Evolutionary conservation across 2,888 invertebrate species (phyloP).

Genomic region (Dryadula phaetusa): DNA sequence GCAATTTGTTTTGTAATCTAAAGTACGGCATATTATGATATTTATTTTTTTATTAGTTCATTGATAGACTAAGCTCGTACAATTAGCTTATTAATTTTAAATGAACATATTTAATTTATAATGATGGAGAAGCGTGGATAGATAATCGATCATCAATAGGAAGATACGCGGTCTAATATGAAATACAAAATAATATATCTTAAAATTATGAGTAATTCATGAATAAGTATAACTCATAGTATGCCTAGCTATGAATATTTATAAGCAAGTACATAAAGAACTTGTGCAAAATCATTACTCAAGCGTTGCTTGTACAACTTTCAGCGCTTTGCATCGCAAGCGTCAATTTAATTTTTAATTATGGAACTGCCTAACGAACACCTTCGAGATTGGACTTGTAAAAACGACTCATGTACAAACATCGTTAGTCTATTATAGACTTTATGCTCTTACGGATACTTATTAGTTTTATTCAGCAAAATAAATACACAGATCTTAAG

Average conservation of each 20-base stretch:
- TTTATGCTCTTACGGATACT: constrained; percentile 46
- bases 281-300: constrained; percentile 55
- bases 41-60: too few relatives aligned
- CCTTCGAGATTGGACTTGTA: constrained; percentile 49
- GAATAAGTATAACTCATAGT: neutral
- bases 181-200: neutral
- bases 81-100: constrained; percentile 25
- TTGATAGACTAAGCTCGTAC: constrained; percentile 23
- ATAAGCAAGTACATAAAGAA: constrained; percentile 32
- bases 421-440: constrained; percentile 42
- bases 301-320: constrained; percentile 59
- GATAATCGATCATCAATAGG: neutral
- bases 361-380: constrained; percentile 74
- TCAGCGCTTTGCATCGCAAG: constrained; percentile 63
- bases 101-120: constrained; percentile 2
- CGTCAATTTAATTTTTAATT: constrained; percentile 76
- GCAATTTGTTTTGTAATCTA: constrained; percentile 78
- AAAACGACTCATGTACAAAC: constrained; percentile 41
- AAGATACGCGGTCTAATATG: neutral
- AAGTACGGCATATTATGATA: constrained; percentile 58
- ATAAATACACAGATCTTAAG: constrained; percentile 52
- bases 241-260: constrained; percentile 26
- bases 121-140: neutral
- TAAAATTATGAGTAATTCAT: constrained; percentile 6
- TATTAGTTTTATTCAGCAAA: constrained; percentile 37